These are phyloP conservation scores for Esperia sulphurella DNA, from an alignment of 2,888 invertebrate species.

Conservation along the genomic window DNA sequence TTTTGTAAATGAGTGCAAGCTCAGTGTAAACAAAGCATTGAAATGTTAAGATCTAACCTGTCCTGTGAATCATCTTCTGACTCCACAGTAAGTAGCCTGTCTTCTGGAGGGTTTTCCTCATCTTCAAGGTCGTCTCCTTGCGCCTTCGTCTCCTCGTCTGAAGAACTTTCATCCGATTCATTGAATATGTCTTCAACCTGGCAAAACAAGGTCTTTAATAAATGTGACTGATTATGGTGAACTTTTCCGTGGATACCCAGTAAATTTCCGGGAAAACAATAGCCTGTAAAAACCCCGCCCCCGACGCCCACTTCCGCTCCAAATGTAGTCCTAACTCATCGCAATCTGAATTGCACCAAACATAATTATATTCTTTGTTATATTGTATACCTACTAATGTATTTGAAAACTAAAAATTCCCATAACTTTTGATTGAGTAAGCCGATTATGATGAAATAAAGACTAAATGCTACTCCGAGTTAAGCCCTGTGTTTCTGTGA, in stretches of 20 bases:
- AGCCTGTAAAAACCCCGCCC: background rate
- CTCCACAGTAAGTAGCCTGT: constrained; percentile 55
- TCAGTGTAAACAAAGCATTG: no score
- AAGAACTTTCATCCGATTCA: constrained; percentile 80
- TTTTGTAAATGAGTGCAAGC: no score
- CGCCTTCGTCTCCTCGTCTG: constrained; percentile 55
- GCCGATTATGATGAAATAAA: no score
- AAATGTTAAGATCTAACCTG: constrained; percentile 26
- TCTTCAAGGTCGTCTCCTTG: constrained; percentile 61
- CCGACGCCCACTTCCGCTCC: no score
- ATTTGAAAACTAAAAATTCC: no score
- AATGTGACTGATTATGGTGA: background rate
- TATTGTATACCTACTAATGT: no score
- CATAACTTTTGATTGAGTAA: no score
- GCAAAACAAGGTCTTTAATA: constrained; percentile 1
- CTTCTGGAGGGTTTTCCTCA: constrained; percentile 65
- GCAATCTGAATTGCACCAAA: no score
- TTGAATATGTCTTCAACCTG: constrained; percentile 85
- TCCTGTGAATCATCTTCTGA: constrained; percentile 55
- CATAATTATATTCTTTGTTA: no score
- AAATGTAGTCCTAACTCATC: no score
- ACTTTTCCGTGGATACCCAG: background rate
- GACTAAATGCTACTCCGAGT: no score
- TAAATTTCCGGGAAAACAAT: background rate
- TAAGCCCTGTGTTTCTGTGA: no score